A percentile compares a stretch with the other conserved stretches of the same genome.
phyloP scores from a whole-genome alignment of 1,140 invertebrate genomes.

The Rhopalosiphum maidis region DNA sequence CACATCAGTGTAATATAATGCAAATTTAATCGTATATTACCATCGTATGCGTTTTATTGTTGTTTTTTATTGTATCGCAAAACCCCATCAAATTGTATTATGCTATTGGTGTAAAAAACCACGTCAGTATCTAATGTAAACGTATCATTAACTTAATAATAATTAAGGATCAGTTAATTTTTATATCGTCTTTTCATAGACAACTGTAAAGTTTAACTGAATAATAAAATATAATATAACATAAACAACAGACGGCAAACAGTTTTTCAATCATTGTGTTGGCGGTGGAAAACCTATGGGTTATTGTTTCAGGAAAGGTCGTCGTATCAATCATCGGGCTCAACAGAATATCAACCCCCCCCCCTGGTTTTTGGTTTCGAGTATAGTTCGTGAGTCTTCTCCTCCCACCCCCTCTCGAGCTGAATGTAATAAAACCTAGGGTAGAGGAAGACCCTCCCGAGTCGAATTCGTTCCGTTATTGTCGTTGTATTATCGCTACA shows the following conservation, averaged over 20 bases:
- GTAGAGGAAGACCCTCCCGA: background rate
- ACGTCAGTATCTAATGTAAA: background rate
- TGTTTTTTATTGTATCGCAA: background rate
- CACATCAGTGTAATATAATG: background rate
- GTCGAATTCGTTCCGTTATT: background rate
- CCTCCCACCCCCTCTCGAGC: background rate
- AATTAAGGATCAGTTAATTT: background rate
- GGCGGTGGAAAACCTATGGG: background rate
- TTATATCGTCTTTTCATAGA: background rate
- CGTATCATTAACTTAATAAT: background rate
- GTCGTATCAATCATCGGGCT: conserved; percentile 17
- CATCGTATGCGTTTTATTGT: background rate
- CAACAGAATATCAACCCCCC: background rate
- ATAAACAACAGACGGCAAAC: background rate
- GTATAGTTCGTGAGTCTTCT: background rate
- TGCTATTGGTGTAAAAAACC: background rate
- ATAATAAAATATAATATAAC: background rate
- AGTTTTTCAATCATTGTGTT: background rate
- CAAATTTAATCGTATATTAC: background rate
- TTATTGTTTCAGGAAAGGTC: conserved; percentile 38
- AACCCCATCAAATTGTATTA: background rate
- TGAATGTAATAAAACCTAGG: background rate
- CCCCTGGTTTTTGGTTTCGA: background rate
- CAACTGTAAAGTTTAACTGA: background rate
- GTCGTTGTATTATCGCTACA: background rate